Evolutionary conservation across 2,888 invertebrate species (phyloP), one percentile per base, ranked within the genome.

Genomic region (Meliscaeva auricollis): DNA sequence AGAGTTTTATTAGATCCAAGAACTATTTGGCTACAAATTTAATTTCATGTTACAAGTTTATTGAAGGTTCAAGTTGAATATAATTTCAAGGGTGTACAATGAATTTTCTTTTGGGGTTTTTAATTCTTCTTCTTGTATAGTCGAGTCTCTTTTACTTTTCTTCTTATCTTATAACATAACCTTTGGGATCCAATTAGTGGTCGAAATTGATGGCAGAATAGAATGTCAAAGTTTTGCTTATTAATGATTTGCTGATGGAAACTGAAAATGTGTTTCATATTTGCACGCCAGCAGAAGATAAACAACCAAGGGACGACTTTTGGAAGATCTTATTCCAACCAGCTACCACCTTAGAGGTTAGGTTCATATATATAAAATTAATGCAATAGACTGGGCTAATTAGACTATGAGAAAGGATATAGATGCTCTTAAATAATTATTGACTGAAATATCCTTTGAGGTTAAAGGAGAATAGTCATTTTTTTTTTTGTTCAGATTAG

Each of bases 1-100:
- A n/a, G n/a, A 6, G 7, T 3, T 2, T 9, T 56, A 0, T 8
- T 8, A 15, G 9, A 70, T 64, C 72, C 62, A 13, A 74, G 35
- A 78, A 79, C 35, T 79, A 74, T 50, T 46, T 4, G 68, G 48
- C 26, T 83, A 41, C 58, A 82, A 73, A 73, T 73, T 77, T 69
- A 60, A 78, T 73, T 41, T 69, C 54, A 35, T 56, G 48, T 64
- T 38, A 35, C 13, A 44, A 66, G 46, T 58, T 66, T 44, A 58
- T 66, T 54, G 20, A 62, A 66, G 60, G 68, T 30, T 60, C 72
- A 32, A 48, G 22, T 41, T n/a, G 52, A 50, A 76, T 41, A 46
- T 35, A 58, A 68, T 48, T 58, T 46, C 9, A 8, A 56, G 64
- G 58, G 68, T 50, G 50, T 74, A 11, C 3, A 26, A 26, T 26